These are phyloP conservation scores for Pherbina coryleti DNA, from an alignment of 2,888 invertebrate species.

Conservation along the genomic window DNA sequence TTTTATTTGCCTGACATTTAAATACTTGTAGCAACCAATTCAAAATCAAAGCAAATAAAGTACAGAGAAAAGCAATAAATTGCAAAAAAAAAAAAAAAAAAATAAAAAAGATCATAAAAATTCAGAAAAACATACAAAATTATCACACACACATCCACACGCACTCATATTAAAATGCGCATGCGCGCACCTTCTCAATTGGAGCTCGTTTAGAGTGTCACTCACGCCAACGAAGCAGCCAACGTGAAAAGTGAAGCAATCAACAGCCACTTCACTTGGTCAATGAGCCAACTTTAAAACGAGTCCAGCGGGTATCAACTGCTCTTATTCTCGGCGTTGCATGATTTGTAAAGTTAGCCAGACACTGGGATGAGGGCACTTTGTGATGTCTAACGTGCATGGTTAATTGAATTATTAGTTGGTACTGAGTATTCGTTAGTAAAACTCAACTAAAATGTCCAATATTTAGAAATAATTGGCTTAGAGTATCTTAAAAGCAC, in stretches of 20 bases:
- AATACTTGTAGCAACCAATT: constrained; percentile 22
- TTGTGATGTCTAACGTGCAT: background rate
- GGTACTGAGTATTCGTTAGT: background rate
- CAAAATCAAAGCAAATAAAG: background rate
- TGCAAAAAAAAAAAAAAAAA: background rate
- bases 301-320: background rate
- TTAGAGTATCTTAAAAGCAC: too few relatives aligned
- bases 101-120: constrained; percentile 5
- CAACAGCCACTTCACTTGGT: constrained; percentile 29
- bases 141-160: background rate
- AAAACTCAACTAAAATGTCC: too few relatives aligned
- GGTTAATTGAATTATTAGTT: background rate
- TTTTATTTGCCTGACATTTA: constrained; percentile 19
- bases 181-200: constrained; percentile 10
- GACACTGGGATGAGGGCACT: background rate
- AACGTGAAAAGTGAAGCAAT: constrained; percentile 39
- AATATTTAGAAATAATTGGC: too few relatives aligned
- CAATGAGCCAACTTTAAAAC: constrained; percentile 1
- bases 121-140: background rate
- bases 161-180: constrained; percentile 28
- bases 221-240: background rate
- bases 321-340: constrained; percentile 12
- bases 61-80: constrained; percentile 13
- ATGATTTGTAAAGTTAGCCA: background rate
- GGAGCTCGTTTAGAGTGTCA: constrained; percentile 9